Conservation (phyloP, 2,113 vertebrate species). For the Quiscalus mexicanus region DNA sequence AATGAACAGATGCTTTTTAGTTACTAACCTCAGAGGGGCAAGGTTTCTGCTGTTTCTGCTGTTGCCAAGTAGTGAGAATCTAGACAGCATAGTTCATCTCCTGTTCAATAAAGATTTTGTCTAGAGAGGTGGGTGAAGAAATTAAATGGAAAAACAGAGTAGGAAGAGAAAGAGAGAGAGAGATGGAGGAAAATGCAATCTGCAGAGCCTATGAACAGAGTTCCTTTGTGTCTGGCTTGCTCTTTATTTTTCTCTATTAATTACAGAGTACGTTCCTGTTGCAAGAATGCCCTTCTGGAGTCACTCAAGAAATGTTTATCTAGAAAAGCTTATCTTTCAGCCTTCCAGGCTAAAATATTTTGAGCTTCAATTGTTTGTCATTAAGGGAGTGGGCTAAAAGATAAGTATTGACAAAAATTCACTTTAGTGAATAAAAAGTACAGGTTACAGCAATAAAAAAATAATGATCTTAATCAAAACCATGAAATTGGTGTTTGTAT, state of each 20-base stretch:
- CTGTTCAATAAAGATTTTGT: neutral
- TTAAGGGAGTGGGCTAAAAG: neutral
- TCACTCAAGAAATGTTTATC: neutral
- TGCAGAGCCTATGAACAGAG: neutral
- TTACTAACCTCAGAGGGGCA: neutral
- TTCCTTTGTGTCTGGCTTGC: neutral
- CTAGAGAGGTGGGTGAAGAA: neutral
- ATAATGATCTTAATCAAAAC: neutral
- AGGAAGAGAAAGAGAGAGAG: neutral
- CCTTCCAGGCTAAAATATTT: neutral
- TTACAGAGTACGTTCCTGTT: neutral
- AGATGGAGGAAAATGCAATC: no score
- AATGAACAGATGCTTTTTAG: neutral
- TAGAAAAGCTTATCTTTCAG: neutral
- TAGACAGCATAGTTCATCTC: neutral
- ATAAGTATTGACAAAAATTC: neutral
- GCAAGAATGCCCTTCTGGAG: neutral
- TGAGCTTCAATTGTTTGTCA: no score
- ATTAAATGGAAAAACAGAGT: neutral
- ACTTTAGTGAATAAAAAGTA: neutral
- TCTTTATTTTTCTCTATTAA: neutral
- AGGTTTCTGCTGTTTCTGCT: neutral
- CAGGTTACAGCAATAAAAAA: accelerated
- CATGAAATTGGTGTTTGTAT: neutral
- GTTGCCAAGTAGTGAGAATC: neutral